Percentiles rank a stretch among this genome's conserved stretches.
phyloP scores from a whole-genome alignment of 2,888 invertebrate species.

The Keiferia lycopersicella region DNA sequence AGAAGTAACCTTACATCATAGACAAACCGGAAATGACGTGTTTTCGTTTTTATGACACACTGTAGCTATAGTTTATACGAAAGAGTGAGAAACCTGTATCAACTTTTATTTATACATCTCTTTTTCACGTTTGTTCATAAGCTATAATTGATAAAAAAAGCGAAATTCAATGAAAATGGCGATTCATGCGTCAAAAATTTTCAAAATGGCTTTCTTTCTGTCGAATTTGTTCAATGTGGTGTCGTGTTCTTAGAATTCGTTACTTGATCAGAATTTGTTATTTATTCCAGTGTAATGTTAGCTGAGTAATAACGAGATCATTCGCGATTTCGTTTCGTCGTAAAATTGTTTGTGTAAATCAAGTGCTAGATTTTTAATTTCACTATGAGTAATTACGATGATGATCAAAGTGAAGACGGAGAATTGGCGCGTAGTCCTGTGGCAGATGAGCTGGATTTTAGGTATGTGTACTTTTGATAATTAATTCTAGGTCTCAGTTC shows the following conservation, averaged over 20 bases:
- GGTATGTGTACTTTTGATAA: conserved; percentile 46
- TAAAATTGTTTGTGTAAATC: background rate
- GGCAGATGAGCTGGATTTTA: conserved; percentile 81
- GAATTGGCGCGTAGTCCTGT: conserved; percentile 90
- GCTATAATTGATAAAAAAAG: background rate
- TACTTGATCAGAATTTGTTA: conserved; percentile 12
- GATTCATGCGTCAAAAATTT: conserved; percentile 14
- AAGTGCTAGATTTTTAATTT: conserved; percentile 27
- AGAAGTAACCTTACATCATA: conserved; percentile 6
- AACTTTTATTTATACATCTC: background rate
- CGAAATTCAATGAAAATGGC: conserved; percentile 8
- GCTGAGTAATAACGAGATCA: background rate
- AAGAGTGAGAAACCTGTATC: conserved; percentile 2
- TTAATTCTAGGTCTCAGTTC: background rate
- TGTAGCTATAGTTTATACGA: background rate
- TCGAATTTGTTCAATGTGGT: conserved; percentile 28
- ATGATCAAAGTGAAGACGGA: conserved; percentile 92
- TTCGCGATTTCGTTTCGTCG: background rate
- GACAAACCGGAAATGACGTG: conserved; percentile 3
- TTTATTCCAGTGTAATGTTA: conserved; percentile 10
- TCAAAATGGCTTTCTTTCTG: conserved; percentile 49
- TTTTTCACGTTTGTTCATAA: background rate
- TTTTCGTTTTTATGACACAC: background rate
- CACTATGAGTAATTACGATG: conserved; percentile 80
- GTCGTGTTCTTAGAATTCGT: conserved; percentile 31